These are phyloP conservation scores for Trissoscelio sp. DNA, from an alignment of 2,888 invertebrate genomes.

Conservation along the genomic window DNA sequence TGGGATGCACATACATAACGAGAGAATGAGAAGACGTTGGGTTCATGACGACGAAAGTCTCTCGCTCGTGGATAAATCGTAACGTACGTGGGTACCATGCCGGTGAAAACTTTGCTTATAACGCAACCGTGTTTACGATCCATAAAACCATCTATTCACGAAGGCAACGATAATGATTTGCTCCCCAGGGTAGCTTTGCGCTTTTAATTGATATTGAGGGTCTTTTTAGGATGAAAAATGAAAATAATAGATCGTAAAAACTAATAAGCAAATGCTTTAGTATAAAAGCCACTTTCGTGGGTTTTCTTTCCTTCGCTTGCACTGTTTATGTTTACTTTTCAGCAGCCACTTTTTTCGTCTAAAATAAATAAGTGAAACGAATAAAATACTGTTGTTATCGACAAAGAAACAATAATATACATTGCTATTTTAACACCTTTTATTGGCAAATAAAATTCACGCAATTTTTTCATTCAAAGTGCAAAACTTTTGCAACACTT, in stretches of 20 bases:
- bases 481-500: neutral
- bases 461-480: no score
- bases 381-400: slow-evolving; percentile 1
- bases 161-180: slow-evolving; percentile 53
- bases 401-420: neutral
- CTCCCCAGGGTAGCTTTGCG: slow-evolving; percentile 32
- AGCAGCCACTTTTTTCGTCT: neutral
- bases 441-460: neutral
- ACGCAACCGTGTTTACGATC: slow-evolving; percentile 62
- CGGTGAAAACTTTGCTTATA: slow-evolving; percentile 65
- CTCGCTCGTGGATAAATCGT: slow-evolving; percentile 43
- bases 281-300: slow-evolving; percentile 6
- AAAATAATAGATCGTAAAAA: slow-evolving; percentile 52
- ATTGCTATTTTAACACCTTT: neutral
- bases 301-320: neutral
- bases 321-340: neutral
- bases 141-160: slow-evolving; percentile 64
- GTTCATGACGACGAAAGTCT: slow-evolving; percentile 35
- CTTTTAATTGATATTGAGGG: slow-evolving; percentile 62
- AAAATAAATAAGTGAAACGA: slow-evolving; percentile 2
- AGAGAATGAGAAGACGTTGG: slow-evolving; percentile 19
- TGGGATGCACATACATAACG: slow-evolving; percentile 31
- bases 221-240: slow-evolving; percentile 51
- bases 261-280: slow-evolving; percentile 34
- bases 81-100: slow-evolving; percentile 34